phyloP scores from a whole-genome alignment of 2,888 invertebrate species.

The Mylabris sibirica region DNA sequence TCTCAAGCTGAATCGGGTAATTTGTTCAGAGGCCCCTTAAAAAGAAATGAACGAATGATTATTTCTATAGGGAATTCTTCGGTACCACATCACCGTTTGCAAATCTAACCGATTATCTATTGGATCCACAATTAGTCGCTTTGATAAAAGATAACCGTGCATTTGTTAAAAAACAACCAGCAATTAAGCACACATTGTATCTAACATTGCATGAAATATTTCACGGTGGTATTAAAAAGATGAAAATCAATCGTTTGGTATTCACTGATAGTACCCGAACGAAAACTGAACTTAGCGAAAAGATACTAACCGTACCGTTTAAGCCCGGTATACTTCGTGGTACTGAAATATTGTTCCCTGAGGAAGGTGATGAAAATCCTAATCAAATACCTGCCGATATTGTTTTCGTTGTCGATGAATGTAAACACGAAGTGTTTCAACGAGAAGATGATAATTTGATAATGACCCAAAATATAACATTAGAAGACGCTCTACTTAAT shows the following conservation, averaged over 20 bases:
- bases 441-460: slow-evolving; percentile 74
- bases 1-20: too few species aligned
- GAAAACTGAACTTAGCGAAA: slow-evolving; percentile 71
- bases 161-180: slow-evolving; percentile 68
- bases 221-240: slow-evolving; percentile 81
- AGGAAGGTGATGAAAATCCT: slow-evolving; percentile 82
- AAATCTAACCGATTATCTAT: slow-evolving; percentile 73
- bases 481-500: slow-evolving; percentile 73
- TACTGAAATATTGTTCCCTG: slow-evolving; percentile 76
- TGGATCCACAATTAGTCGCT: slow-evolving; percentile 70
- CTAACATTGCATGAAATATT: slow-evolving; percentile 72
- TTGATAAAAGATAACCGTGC: slow-evolving; percentile 69
- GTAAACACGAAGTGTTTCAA: slow-evolving; percentile 71
- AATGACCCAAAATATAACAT: slow-evolving; percentile 67
- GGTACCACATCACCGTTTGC: slow-evolving; percentile 84
- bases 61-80: slow-evolving; percentile 72
- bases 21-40: too few species aligned
- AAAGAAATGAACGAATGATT: neutral
- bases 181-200: slow-evolving; percentile 65
- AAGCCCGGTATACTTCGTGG: slow-evolving; percentile 77
- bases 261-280: slow-evolving; percentile 71
- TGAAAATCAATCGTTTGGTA: slow-evolving; percentile 79
- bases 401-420: slow-evolving; percentile 76
- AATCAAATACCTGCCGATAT: slow-evolving; percentile 79
- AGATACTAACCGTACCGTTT: slow-evolving; percentile 77